Percentiles rank a stretch among this genome's conserved stretches.
phyloP scores from a whole-genome alignment of 2,888 invertebrate species.

The Escarpia spicata region DNA sequence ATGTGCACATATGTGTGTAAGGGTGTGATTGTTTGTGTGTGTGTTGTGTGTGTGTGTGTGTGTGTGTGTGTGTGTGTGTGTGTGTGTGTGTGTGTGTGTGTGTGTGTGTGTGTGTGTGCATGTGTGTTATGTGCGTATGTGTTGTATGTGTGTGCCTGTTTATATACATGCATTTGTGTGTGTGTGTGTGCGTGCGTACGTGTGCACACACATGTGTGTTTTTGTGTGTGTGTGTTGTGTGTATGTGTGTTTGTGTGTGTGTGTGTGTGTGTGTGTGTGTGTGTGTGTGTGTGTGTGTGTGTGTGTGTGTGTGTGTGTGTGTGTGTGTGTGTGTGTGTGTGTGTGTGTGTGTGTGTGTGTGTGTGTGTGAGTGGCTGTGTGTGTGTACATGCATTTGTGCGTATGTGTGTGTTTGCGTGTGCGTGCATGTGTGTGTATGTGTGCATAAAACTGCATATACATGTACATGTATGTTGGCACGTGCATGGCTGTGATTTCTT shows the following conservation, averaged over 20 bases:
- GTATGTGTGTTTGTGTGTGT: neutral
- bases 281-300: neutral
- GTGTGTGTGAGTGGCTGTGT: slow-evolving; percentile 22
- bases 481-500: neutral
- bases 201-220: too few relatives aligned
- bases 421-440: neutral
- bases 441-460: neutral
- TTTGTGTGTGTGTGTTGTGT: too few relatives aligned
- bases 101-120: too few relatives aligned
- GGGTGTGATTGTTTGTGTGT: too few relatives aligned
- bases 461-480: neutral
- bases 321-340: slow-evolving; percentile 24
- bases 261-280: neutral
- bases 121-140: too few relatives aligned
- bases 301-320: slow-evolving; percentile 22
- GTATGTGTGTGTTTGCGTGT: slow-evolving; percentile 25
- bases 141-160: too few relatives aligned
- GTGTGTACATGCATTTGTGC: slow-evolving; percentile 23
- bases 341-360: slow-evolving; percentile 18
- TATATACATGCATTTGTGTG: too few relatives aligned
- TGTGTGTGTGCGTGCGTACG: too few relatives aligned
- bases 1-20: too few relatives aligned
- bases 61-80: too few relatives aligned
- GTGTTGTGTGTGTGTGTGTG: too few relatives aligned
- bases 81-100: too few relatives aligned